Base-by-base conservation (phyloP, 2,797 vertebrate genomes). In the Squalus acanthias region DNA sequence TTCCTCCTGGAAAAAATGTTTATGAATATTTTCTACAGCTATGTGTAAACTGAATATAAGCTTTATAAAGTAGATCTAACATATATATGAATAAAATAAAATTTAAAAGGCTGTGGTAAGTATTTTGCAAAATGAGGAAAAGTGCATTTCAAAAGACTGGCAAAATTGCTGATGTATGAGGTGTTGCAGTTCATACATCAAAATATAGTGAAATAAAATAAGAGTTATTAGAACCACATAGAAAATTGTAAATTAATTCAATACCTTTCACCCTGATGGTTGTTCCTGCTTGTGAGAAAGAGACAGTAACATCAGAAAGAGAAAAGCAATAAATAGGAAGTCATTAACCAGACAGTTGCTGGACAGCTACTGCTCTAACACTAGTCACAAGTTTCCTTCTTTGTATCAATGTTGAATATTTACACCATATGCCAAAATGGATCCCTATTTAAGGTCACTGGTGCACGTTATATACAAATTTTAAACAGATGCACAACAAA, bases 231-330 rank as follows among this genome's bases (percentile, higher is more conserved):
- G 97, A 97, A 98, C 97, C 98, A 98, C 97, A 97, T 97, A 98
- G 87, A 98, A 98, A 97, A 98, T 63, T 96, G 97, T 98, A 98
- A 99, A 98, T 98, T 96, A 97, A 97, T 98, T 97, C 98, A 98
- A 98, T 99, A 99, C 99, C 99, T 99, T 98, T 99, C 98, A 99
- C 98, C 99, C 99, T 99, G 99, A 99, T 24, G 99, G 98, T 98
- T 99, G 99, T 98, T 99, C 99, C 99, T 98, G 99, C 99, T 99
- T 99, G 98, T 98, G 98, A 98, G 98, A 99, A 97, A 98, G 98
- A 98, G 98, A 99, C 97, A 99, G 98, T 95, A 95, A 99, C 97
- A 99, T 97, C 97, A 98, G 96, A 96, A 72, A 65, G 97, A 98
- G 97, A 97, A 98, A 97, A 98, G 97, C 97, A 96, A 97, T 98